Evolutionary conservation across 2,797 vertebrate species (phyloP).

Genomic region (Linurgus olivaceus): DNA sequence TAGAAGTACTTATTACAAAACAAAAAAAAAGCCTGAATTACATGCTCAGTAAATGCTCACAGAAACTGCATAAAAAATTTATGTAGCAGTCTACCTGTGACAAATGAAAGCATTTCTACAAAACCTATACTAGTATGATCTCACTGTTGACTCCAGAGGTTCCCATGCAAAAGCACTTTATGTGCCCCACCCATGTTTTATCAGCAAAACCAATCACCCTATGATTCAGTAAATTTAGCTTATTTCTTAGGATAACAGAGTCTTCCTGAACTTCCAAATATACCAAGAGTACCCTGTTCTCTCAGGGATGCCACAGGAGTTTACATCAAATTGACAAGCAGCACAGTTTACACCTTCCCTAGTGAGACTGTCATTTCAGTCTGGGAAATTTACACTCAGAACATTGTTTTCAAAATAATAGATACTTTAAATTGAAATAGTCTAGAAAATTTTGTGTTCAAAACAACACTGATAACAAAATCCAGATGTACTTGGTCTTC

Average conservation of each 20-base stretch:
- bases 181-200: neutral
- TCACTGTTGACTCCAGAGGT: neutral
- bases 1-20: fast-evolving
- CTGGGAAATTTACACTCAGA: neutral
- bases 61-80: neutral
- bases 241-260: neutral
- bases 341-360: neutral
- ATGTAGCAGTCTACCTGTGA: neutral
- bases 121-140: neutral
- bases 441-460: neutral
- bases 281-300: neutral
- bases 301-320: fast-evolving
- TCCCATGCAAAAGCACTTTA: neutral
- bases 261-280: neutral
- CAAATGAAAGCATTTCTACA: neutral
- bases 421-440: neutral
- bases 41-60: neutral
- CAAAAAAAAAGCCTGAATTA: neutral
- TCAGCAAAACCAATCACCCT: neutral
- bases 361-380: fast-evolving
- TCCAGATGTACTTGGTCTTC: neutral
- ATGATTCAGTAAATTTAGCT: neutral
- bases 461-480: neutral
- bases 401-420: neutral
- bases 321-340: neutral